Conservation (phyloP, 2,888 invertebrate genomes). For the Drosophila birchii region DNA sequence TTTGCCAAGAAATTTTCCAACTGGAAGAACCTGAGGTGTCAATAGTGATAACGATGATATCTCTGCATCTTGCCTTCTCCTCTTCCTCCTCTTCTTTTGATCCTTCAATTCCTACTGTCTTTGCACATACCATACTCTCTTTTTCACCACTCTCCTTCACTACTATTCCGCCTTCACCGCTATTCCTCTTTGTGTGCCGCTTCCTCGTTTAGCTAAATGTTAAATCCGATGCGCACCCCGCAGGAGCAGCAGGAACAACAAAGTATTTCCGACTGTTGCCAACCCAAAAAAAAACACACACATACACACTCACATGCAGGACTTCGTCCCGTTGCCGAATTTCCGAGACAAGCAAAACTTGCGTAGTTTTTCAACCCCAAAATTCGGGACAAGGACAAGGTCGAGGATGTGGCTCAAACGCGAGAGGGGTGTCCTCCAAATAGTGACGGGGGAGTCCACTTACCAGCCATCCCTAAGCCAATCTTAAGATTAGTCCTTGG, state of each 20-base stretch:
- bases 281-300: conserved; percentile 32
- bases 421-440: neutral
- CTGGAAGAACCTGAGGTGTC: neutral
- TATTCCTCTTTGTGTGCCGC: conserved; percentile 24
- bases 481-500: neutral
- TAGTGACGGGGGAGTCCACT: neutral
- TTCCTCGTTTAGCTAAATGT: conserved; percentile 29
- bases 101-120: neutral
- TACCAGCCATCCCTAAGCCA: neutral
- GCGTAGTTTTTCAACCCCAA: conserved; percentile 50
- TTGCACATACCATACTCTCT: neutral
- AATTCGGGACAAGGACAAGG: conserved; percentile 51
- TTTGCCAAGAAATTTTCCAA: neutral
- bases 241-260: conserved; percentile 21
- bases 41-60: neutral
- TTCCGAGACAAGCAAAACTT: conserved; percentile 34
- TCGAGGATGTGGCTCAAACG: conserved; percentile 39
- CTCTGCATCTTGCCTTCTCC: neutral
- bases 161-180: conserved; percentile 1
- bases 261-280: conserved; percentile 50
- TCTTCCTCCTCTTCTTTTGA: neutral
- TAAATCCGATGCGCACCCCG: conserved; percentile 67
- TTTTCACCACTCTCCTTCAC: neutral
- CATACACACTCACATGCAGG: neutral
- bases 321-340: conserved; percentile 47